Evolutionary conservation across 1,140 invertebrate genomes (phyloP).

Genomic region (Archivesica marissinica): DNA sequence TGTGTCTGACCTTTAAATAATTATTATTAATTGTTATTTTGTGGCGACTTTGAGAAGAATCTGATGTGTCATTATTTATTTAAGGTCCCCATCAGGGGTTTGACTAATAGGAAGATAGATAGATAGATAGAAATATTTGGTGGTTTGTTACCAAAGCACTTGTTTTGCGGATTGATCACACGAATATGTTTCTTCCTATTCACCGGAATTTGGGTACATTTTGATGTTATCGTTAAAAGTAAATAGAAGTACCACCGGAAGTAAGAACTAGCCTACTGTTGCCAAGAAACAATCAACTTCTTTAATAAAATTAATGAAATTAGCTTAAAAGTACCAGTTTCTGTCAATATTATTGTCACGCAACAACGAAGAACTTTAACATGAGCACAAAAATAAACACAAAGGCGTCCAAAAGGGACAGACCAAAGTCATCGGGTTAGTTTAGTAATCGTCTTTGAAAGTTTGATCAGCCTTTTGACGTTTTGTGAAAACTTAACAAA

Average conservation of each 20-base stretch:
- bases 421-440: constrained; percentile 49
- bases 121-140: neutral
- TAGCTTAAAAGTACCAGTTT: neutral
- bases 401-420: constrained; percentile 49
- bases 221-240: neutral
- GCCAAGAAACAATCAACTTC: constrained; percentile 37
- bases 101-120: too few relatives aligned
- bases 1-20: too few relatives aligned
- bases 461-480: too few relatives aligned
- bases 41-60: too few relatives aligned
- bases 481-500: too few relatives aligned
- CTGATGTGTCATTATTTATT: too few relatives aligned
- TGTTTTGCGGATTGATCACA: neutral
- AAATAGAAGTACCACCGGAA: constrained; percentile 41
- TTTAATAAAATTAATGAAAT: neutral
- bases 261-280: neutral
- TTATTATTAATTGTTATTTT: too few relatives aligned
- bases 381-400: constrained; percentile 46
- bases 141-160: neutral
- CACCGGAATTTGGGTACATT: neutral
- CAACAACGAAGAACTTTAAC: neutral
- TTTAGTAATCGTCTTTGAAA: too few relatives aligned
- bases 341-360: neutral
- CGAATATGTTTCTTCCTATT: neutral
- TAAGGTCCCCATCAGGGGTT: too few relatives aligned